Percentiles rank a stretch among this genome's conserved stretches.
phyloP scores from a whole-genome alignment of 2,113 vertebrate species.

The Manacus vitellinus region DNA sequence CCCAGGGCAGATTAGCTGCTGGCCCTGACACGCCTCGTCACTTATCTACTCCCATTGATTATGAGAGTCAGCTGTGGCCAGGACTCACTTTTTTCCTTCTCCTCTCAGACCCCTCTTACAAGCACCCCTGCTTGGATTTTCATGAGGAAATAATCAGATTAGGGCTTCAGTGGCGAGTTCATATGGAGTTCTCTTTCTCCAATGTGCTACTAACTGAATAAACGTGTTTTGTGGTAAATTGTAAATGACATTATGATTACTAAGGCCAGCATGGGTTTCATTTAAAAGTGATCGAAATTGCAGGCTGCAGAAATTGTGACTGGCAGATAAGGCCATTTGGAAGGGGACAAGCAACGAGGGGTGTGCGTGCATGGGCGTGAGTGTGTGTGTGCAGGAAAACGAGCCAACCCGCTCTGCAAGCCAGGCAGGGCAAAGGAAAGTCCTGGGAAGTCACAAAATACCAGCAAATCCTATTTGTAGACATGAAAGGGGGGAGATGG shows the following conservation, averaged over 20 bases:
- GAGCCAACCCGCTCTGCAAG: background rate
- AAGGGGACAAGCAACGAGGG: background rate
- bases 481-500: background rate
- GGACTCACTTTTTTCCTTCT: constrained; percentile 62
- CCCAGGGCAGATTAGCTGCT: constrained; percentile 66
- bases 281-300: constrained; percentile 84
- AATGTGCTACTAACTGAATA: constrained; percentile 85
- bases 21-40: constrained; percentile 69
- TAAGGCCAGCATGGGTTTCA: constrained; percentile 84
- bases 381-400: background rate
- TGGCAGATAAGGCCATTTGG: constrained; percentile 76
- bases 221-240: constrained; percentile 86
- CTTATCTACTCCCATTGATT: constrained; percentile 80
- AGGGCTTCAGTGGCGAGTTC: constrained; percentile 82
- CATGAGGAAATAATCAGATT: constrained; percentile 90
- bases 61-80: constrained; percentile 83
- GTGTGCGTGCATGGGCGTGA: background rate
- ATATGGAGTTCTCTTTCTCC: constrained; percentile 85
- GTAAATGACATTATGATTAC: constrained; percentile 87
- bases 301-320: constrained; percentile 79
- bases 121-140: constrained; percentile 85
- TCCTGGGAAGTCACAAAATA: background rate
- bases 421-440: background rate
- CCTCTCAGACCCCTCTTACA: constrained; percentile 76
- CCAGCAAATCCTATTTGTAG: background rate